phyloP scores from a whole-genome alignment of 1,140 invertebrate genomes.

The Drosophila repletoides region DNA sequence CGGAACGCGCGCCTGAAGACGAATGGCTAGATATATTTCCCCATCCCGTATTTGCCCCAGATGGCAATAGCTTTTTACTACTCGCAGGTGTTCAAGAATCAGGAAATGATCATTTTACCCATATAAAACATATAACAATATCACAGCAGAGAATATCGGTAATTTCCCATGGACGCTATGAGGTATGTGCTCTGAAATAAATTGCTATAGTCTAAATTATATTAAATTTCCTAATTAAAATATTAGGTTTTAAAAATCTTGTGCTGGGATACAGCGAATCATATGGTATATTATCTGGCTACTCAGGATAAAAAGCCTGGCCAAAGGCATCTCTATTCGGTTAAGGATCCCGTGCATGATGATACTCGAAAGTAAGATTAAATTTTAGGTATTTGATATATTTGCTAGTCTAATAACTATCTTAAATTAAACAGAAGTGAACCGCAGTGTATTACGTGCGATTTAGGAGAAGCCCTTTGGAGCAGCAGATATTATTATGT shows the following conservation, averaged over 20 bases:
- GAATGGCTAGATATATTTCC: constrained; percentile 93
- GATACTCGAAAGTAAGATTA: constrained; percentile 86
- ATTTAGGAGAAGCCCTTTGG: constrained; percentile 87
- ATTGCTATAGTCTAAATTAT: no score
- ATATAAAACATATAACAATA: constrained; percentile 93
- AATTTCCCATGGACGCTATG: constrained; percentile 93
- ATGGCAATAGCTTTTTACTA: constrained; percentile 92
- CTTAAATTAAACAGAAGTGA: constrained; percentile 82
- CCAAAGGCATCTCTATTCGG: constrained; percentile 93
- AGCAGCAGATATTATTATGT: constrained; percentile 88
- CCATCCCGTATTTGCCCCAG: constrained; percentile 91
- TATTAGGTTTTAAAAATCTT: constrained; percentile 88
- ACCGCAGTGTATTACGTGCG: constrained; percentile 91
- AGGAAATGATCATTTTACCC: constrained; percentile 91
- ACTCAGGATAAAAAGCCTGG: constrained; percentile 91
- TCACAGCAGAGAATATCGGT: constrained; percentile 92
- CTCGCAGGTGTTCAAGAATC: constrained; percentile 92
- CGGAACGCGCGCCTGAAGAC: constrained; percentile 90
- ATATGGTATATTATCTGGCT: constrained; percentile 92
- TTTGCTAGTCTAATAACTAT: neutral
- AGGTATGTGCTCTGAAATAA: constrained; percentile 85
- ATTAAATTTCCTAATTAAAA: neutral
- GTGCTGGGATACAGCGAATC: constrained; percentile 92
- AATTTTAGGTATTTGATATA: neutral
- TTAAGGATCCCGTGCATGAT: constrained; percentile 87